phyloP scores from a whole-genome alignment of 2,888 invertebrate genomes.

The Spodoptera picta region DNA sequence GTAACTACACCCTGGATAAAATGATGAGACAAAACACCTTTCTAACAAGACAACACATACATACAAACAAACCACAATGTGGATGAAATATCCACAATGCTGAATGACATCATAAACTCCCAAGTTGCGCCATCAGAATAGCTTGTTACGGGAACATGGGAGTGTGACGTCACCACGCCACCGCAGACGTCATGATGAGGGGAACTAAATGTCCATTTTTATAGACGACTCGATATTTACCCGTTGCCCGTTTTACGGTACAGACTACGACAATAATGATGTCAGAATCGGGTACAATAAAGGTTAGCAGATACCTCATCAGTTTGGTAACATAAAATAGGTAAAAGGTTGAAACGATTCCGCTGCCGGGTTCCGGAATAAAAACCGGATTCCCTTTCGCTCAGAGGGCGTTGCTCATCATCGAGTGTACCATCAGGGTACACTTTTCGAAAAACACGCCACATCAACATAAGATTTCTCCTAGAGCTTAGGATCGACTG shows the following conservation, averaged over 20 bases:
- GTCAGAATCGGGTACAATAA: conserved; percentile 15
- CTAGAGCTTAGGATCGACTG: conserved; percentile 89
- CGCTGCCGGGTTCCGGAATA: conserved; percentile 79
- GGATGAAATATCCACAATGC: conserved; percentile 3
- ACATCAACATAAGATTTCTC: conserved; percentile 83
- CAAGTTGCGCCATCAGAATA: conserved; percentile 14
- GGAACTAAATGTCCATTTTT: conserved; percentile 38
- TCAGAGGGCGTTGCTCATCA: conserved; percentile 75
- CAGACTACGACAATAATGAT: conserved; percentile 26
- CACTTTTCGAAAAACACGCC: conserved; percentile 19
- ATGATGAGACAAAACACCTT: too few species aligned
- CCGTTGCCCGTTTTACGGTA: conserved; percentile 4
- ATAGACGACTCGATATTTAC: conserved; percentile 29
- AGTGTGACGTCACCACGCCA: conserved; percentile 35
- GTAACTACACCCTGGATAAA: neutral
- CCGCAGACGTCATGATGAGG: conserved; percentile 32
- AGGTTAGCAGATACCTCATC: conserved; percentile 17
- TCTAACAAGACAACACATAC: neutral
- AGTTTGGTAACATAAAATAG: neutral
- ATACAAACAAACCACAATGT: neutral
- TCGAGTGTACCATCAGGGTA: neutral
- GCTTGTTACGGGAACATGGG: conserved; percentile 33
- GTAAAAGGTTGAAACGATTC: conserved; percentile 39
- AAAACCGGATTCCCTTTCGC: conserved; percentile 88
- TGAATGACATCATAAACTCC: conserved; percentile 32